A percentile compares a stretch with the other conserved stretches of the same genome.
Evolutionary conservation across 2,113 vertebrate species (phyloP).

Genomic region (Empidonax traillii): DNA sequence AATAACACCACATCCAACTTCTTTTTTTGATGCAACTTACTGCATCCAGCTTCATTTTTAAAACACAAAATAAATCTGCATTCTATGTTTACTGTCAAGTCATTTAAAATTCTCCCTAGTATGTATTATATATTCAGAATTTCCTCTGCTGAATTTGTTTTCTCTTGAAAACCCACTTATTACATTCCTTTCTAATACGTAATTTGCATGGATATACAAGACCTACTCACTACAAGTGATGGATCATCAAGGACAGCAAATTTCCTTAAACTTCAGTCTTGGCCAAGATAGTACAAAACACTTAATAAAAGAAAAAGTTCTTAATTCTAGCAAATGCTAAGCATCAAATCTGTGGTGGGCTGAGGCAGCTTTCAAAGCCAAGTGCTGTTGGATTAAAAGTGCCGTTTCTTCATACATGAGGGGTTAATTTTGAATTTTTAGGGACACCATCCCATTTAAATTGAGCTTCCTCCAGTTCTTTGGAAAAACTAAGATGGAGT

Average conservation of each 20-base stretch:
- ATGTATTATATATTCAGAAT: not conserved
- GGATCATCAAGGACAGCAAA: not conserved
- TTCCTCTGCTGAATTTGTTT: not conserved
- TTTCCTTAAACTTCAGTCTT: not conserved
- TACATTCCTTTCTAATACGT: not conserved
- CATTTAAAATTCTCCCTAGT: not conserved
- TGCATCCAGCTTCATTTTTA: not conserved
- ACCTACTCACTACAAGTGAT: not conserved
- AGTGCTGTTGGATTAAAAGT: not conserved
- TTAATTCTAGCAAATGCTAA: not conserved
- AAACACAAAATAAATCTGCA: not conserved
- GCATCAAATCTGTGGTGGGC: not conserved
- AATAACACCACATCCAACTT: not conserved
- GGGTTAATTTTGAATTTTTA: not conserved
- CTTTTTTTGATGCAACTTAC: not conserved
- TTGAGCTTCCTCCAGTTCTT: not conserved
- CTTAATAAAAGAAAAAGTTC: not conserved
- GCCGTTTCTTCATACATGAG: not conserved
- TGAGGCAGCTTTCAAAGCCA: not conserved
- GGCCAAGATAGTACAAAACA: not conserved
- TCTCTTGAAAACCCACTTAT: not conserved
- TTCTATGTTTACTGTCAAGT: not conserved
- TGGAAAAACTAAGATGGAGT: conserved; percentile 35
- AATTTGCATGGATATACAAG: not conserved
- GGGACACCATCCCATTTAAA: not conserved